Conservation (phyloP, 2,797 vertebrate genomes). For the Betta splendens region DNA sequence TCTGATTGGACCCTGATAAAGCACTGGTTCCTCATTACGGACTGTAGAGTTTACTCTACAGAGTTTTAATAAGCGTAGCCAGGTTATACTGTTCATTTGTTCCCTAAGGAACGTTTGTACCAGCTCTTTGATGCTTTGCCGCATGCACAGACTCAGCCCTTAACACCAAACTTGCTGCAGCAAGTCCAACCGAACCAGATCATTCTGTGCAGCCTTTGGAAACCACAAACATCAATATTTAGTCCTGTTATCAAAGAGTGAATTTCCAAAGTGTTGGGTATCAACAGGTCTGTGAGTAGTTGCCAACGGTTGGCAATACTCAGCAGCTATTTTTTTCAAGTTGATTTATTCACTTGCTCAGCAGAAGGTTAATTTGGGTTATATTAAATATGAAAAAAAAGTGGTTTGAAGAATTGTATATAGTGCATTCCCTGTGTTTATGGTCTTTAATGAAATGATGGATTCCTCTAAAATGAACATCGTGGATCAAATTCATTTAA, state of each 20-base stretch:
- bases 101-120: not conserved
- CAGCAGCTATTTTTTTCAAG: not conserved
- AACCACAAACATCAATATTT: not conserved
- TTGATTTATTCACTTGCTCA: not conserved
- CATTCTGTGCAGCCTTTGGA: not conserved
- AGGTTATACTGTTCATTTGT: too few species aligned
- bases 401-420: too few species aligned
- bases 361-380: not conserved
- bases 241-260: not conserved
- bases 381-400: not conserved
- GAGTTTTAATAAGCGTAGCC: too few species aligned
- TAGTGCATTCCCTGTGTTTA: not conserved
- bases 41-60: too few species aligned
- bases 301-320: not conserved
- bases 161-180: not conserved
- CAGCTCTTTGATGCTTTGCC: constrained; percentile 13
- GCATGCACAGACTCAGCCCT: too few species aligned
- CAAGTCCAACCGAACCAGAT: not conserved
- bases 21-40: too few species aligned
- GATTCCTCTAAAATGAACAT: not conserved
- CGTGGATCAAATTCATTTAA: not conserved
- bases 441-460: not conserved
- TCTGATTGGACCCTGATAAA: too few species aligned
- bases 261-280: not conserved
- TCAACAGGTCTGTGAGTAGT: not conserved